phyloP scores from a whole-genome alignment of 2,888 invertebrate genomes.

The Drosophila setosimentum region DNA sequence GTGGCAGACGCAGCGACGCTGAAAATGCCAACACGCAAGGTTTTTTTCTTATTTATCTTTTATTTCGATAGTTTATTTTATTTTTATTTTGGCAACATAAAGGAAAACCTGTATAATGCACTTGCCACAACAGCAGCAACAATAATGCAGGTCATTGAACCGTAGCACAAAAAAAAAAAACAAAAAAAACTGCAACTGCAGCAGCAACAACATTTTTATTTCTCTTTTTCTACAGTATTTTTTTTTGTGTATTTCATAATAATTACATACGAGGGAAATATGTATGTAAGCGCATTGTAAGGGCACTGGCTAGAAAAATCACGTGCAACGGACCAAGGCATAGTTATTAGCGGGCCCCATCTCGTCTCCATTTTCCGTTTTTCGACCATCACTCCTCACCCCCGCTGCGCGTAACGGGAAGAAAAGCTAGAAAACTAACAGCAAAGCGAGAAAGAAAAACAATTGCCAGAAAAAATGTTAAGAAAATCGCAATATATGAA shows the following conservation, averaged over 20 bases:
- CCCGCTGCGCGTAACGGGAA: slow-evolving; percentile 5
- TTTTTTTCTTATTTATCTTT: slow-evolving; percentile 42
- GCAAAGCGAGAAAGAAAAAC: slow-evolving; percentile 28
- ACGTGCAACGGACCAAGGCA: slow-evolving; percentile 70
- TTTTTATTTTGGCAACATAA: slow-evolving; percentile 71
- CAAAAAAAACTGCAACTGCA: slow-evolving; percentile 61
- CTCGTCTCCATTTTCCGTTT: slow-evolving; percentile 25
- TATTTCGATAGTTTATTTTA: slow-evolving; percentile 30
- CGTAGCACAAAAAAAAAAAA: slow-evolving; percentile 30
- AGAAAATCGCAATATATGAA: slow-evolving; percentile 6
- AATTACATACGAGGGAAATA: slow-evolving; percentile 64
- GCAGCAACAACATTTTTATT: slow-evolving; percentile 57
- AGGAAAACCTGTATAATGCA: slow-evolving; percentile 74
- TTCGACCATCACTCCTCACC: slow-evolving; percentile 8
- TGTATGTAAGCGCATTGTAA: slow-evolving; percentile 39
- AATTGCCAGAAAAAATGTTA: slow-evolving; percentile 27
- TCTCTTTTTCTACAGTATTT: slow-evolving; percentile 11
- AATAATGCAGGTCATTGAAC: slow-evolving; percentile 66
- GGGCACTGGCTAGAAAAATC: slow-evolving; percentile 66
- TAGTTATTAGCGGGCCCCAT: slow-evolving; percentile 56
- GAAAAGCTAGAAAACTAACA: slow-evolving; percentile 40
- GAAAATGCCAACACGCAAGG: slow-evolving; percentile 75
- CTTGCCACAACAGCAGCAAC: slow-evolving; percentile 65
- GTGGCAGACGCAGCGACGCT: slow-evolving; percentile 75
- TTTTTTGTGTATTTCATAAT: slow-evolving; percentile 66